Evolutionary conservation across 2,888 invertebrate species (phyloP), one percentile per base, ranked within the genome.

Genomic region (Teleogryllus oceanicus): DNA sequence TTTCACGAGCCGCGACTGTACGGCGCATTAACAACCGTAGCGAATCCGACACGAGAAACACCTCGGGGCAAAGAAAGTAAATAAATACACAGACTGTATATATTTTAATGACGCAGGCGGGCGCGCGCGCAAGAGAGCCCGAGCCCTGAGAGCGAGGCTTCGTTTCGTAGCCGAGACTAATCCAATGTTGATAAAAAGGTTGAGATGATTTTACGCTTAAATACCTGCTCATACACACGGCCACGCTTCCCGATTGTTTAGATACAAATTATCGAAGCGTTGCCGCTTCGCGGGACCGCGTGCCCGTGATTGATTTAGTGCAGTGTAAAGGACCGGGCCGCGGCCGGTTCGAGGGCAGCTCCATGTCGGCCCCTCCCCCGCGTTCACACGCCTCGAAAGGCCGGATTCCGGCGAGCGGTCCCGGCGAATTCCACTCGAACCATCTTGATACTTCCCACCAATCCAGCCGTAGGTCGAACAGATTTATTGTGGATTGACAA

Each of bases 11-110:
- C 8, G 76, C 76, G 76, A 76, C 76, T 76, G 24, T 76, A 76
- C 37, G 20, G n/a, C 77, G n/a, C 77, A 37, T 77, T 49, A 77
- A 77, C 77, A 77, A 77, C 77, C 77, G 77, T 50, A 49, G 77
- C 77, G 77, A 77, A 77, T 77, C 77, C n/a, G 49, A n/a, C 77
- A 77, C 77, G 77, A 50, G 75, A 75, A 75, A 20, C 20, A 20
- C 75, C 24, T 24, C 75, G 49, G 16, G 77, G 18, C n/a, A 77
- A 77, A 77, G 50, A n/a, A 77, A 77, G 75, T 62, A 62, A 62
- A 62, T 62, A 62, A 62, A 62, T 62, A 62, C n/a, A 62, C 62
- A 62, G 62, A 62, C 16, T 62, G 62, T 62, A 62, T 62, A 62
- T 62, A 62, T 62, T 62, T 62, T 62, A 62, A 62, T 62, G 62